Conservation (phyloP, 2,113 vertebrate genomes). For the Arothron firmamentum region DNA sequence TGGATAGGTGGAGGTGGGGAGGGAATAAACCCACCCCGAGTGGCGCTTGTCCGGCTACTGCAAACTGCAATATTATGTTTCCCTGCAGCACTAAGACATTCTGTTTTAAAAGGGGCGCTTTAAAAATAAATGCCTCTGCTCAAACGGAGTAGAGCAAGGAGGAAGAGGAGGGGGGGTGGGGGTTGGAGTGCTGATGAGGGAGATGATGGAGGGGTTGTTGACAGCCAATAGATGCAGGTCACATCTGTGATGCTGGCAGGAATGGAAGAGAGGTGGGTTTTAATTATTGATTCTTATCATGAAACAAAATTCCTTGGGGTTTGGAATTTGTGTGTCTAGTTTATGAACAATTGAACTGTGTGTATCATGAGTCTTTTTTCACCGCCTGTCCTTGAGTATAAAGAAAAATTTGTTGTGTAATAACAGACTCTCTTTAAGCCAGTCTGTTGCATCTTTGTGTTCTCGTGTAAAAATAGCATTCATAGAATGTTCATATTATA, state of each 20-base stretch:
- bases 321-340: not conserved
- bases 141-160: constrained; percentile 46
- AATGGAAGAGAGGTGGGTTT: constrained; percentile 64
- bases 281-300: constrained; percentile 76
- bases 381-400: no score
- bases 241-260: constrained; percentile 66
- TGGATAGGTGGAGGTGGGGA: not conserved
- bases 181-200: not conserved
- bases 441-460: no score
- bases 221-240: constrained; percentile 51
- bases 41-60: not conserved
- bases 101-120: constrained; percentile 51
- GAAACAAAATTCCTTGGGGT: constrained; percentile 59
- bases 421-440: no score
- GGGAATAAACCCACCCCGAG: not conserved
- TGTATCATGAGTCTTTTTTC: no score
- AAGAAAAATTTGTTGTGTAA: no score
- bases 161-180: not conserved
- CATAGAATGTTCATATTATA: no score
- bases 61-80: constrained; percentile 22
- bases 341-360: not conserved
- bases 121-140: constrained; percentile 72
- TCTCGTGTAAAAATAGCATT: no score
- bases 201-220: constrained; percentile 11
- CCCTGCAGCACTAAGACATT: constrained; percentile 18